A percentile compares a stretch with the other conserved stretches of the same genome.
Conservation (phyloP, 2,113 vertebrate genomes). For the Delphinapterus leucas region DNA sequence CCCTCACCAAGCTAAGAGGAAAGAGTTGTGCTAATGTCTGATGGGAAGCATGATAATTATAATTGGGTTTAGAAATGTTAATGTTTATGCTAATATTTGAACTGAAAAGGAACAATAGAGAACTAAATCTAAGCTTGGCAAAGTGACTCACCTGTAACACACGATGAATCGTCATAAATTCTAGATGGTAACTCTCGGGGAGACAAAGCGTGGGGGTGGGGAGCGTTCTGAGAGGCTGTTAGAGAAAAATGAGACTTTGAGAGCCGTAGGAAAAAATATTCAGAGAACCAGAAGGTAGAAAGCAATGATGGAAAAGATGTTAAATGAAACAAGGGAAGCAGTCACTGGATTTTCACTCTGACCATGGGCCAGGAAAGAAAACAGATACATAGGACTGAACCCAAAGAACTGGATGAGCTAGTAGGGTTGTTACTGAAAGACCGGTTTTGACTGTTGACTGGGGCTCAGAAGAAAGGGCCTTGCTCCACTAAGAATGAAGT, state of each 20-base stretch:
- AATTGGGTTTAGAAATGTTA: neutral
- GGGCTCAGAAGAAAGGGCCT: neutral
- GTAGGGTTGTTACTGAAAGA: neutral
- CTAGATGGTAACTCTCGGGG: neutral
- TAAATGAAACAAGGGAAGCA: neutral
- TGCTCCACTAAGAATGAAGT: neutral
- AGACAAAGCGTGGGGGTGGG: neutral
- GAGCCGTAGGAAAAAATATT: neutral
- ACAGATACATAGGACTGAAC: neutral
- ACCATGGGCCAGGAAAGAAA: slow-evolving; percentile 5
- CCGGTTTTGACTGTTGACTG: neutral
- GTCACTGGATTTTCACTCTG: neutral
- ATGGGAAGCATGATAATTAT: neutral
- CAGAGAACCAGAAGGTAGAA: neutral
- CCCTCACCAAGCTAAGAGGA: neutral
- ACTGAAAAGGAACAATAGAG: neutral
- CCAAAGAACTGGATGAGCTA: neutral
- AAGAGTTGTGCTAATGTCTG: neutral
- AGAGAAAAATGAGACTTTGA: neutral
- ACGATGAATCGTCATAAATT: neutral
- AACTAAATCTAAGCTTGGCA: neutral
- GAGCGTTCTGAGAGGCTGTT: neutral
- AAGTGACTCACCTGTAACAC: neutral
- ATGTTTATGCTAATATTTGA: neutral
- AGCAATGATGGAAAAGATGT: neutral